Base-by-base conservation (phyloP, 2,797 vertebrate genomes). In the Alosa sapidissima region DNA sequence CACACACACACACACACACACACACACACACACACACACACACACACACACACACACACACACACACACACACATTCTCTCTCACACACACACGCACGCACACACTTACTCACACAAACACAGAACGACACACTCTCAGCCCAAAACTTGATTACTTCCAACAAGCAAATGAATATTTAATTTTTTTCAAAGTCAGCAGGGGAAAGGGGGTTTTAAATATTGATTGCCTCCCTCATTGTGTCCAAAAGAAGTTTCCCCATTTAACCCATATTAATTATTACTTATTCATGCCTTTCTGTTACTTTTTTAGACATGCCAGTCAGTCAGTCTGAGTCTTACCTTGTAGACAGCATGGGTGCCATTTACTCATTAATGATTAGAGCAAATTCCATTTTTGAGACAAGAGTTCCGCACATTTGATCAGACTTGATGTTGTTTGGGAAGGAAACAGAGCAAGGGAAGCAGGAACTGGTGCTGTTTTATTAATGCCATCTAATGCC, bases 121-220 rank as follows among this genome's bases (percentile, higher is more conserved):
- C 54, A 3, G 3, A 19, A 19, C n/a, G 28, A 33, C 33, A 72
- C 65, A 72, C 11, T 13, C 33, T 33, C 28, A n/a, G 36, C 33
- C 24, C 65, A 72, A 72, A 33, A 36, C 10, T 14, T 33, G 65
- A 72, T 72, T 41, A 75, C 36, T 45, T 75, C 36, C 13, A 19
- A 75, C 36, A 75, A 75, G 45, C 68, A 75, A 45, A 75, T 75
- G 0, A 45, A 75, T 75, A 72, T 72, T 72, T 72, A 33, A 72
- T 72, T 72, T 1, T 36, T 72, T 33, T 72, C 65, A 72, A 72
- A 72, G 65, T 14, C 13, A 21, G 36, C 36, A 11, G 36, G 33
- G 36, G 11, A 36, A 41, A 16, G 16, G 36, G 5, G 14, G 14
- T 3, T 75, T 75, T 75, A 45, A 75, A 75, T 75, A 75, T 75